A percentile compares a stretch with the other conserved stretches of the same genome.
phyloP scores from a whole-genome alignment of 1,140 invertebrate species.

The Idris sp. region DNA sequence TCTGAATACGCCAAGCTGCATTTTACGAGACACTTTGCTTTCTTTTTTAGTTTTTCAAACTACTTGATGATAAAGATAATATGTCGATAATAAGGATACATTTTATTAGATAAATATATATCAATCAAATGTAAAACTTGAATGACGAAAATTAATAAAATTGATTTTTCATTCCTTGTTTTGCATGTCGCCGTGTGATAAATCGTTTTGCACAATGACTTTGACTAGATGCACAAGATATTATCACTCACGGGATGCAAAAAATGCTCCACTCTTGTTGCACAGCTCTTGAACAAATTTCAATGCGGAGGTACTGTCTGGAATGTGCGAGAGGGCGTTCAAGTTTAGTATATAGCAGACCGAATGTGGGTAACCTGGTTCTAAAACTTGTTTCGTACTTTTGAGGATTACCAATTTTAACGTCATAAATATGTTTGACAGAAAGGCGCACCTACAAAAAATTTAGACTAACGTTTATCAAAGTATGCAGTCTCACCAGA shows the following conservation, averaged over 20 bases:
- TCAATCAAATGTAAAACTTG: too few species aligned
- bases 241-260: conserved; percentile 11
- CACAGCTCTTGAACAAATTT: conserved; percentile 38
- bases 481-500: conserved; percentile 36
- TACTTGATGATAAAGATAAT: too few species aligned
- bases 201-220: conserved; percentile 22
- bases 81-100: too few species aligned
- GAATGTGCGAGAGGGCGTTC: conserved; percentile 51
- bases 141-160: too few species aligned
- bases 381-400: conserved; percentile 58
- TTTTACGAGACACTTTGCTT: too few species aligned
- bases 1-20: too few species aligned
- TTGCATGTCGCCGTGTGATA: conserved; percentile 10
- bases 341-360: conserved; percentile 21
- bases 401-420: conserved; percentile 55
- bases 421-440: conserved; percentile 47
- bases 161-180: too few species aligned
- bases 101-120: too few species aligned
- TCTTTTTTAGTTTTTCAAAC: too few species aligned
- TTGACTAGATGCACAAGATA: conserved; percentile 36
- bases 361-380: conserved; percentile 58
- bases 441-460: conserved; percentile 45
- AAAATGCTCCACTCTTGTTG: conserved; percentile 31
- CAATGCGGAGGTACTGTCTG: conserved; percentile 27
- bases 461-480: conserved; percentile 5